Conservation (phyloP, 2,888 invertebrate species). For the Tinea trinotella region DNA sequence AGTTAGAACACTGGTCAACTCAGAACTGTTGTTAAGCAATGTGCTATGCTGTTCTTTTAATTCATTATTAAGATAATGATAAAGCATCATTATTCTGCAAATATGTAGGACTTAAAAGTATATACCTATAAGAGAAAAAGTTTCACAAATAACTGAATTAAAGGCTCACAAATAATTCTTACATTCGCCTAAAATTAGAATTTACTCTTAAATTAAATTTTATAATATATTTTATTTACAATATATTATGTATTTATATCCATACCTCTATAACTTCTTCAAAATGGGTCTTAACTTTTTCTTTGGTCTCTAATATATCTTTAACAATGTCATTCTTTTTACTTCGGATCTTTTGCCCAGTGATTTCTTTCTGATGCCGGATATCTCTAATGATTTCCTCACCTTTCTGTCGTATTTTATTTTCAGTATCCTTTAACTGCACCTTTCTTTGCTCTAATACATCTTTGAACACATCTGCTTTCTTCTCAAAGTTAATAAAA, state of each 20-base stretch:
- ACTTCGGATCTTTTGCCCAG: slow-evolving; percentile 60
- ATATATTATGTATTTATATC: neutral
- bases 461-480: slow-evolving; percentile 65
- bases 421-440: slow-evolving; percentile 73
- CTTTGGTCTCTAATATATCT: slow-evolving; percentile 80
- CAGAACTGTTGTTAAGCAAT: no score
- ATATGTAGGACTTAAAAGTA: no score
- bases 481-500: slow-evolving; percentile 54
- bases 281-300: slow-evolving; percentile 79
- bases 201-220: no score
- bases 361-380: slow-evolving; percentile 54
- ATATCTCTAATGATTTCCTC: slow-evolving; percentile 59
- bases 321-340: slow-evolving; percentile 76
- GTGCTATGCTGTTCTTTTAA: no score
- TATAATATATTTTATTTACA: neutral
- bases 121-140: neutral
- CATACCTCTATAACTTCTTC: slow-evolving; percentile 81
- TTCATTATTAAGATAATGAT: no score
- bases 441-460: slow-evolving; percentile 75
- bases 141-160: neutral
- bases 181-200: no score
- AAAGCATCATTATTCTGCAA: no score
- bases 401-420: slow-evolving; percentile 55
- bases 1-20: no score
- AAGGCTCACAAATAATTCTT: no score